These are phyloP conservation scores for Tokudaia muenninki DNA, from an alignment of 2,797 vertebrate genomes.

Conservation along the genomic window DNA sequence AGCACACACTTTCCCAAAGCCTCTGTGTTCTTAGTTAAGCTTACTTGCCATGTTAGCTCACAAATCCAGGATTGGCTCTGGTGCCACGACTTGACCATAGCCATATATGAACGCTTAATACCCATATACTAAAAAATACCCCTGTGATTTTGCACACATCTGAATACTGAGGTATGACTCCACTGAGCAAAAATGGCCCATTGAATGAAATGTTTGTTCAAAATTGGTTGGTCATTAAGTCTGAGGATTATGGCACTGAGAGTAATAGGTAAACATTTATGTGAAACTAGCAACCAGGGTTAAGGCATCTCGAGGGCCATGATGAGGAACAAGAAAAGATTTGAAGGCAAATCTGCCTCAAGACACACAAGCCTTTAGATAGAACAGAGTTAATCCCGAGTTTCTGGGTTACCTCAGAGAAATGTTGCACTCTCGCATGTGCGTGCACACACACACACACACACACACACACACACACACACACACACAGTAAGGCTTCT, in stretches of 20 bases:
- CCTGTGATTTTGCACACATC: not conserved
- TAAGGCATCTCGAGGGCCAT: not conserved
- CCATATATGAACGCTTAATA: not conserved
- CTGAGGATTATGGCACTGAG: slow-evolving; percentile 8
- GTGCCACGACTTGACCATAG: not conserved
- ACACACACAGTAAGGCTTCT: not conserved
- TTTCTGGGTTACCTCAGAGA: not conserved
- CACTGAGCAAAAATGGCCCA: not conserved
- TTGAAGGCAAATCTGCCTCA: not conserved
- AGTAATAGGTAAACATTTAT: slow-evolving; percentile 42
- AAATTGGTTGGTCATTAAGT: slow-evolving; percentile 16
- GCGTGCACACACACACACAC: no score
- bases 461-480: no score
- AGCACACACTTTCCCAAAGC: not conserved
- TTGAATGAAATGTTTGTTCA: not conserved
- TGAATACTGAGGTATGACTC: not conserved
- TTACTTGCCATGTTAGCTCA: not conserved
- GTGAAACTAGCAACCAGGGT: not conserved
- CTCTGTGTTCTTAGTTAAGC: not conserved
- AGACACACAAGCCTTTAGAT: not conserved
- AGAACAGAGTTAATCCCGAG: not conserved
- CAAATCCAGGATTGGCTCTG: not conserved
- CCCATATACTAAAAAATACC: not conserved
- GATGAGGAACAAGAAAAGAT: not conserved
- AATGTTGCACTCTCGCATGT: no score